These are phyloP conservation scores for Nycticorax nycticorax DNA, from an alignment of 2,113 vertebrate species.

Conservation along the genomic window DNA sequence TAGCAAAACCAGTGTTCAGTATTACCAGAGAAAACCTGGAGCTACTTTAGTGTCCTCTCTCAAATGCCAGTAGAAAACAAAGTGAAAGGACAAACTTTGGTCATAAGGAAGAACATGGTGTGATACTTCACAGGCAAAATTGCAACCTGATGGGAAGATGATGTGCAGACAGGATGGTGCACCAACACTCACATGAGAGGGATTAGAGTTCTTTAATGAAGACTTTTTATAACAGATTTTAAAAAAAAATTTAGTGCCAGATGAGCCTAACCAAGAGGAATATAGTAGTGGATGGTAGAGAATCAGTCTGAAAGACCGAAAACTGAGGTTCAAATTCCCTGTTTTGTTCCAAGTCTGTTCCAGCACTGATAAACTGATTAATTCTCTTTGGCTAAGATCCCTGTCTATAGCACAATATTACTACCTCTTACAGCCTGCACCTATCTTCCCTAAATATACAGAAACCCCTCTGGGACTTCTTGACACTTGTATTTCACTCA, in stretches of 20 bases:
- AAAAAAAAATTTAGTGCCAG: background rate
- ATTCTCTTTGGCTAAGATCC: background rate
- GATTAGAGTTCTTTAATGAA: background rate
- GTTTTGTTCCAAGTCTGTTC: background rate
- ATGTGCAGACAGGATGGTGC: background rate
- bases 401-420: background rate
- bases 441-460: background rate
- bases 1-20: background rate
- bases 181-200: background rate
- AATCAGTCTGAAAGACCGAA: background rate
- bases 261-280: background rate
- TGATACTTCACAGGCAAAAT: background rate
- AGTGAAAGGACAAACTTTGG: background rate
- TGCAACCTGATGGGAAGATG: background rate
- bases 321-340: background rate
- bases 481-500: background rate
- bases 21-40: background rate
- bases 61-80: background rate
- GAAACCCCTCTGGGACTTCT: background rate
- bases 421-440: background rate
- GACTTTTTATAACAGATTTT: background rate
- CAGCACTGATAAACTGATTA: background rate
- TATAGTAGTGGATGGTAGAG: background rate
- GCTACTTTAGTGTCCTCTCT: background rate
- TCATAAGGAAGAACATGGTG: background rate